A percentile compares a stretch with the other conserved stretches of the same genome.
These are phyloP conservation scores for Oeneis ivallda DNA, from an alignment of 2,888 invertebrate species.

Conservation along the genomic window DNA sequence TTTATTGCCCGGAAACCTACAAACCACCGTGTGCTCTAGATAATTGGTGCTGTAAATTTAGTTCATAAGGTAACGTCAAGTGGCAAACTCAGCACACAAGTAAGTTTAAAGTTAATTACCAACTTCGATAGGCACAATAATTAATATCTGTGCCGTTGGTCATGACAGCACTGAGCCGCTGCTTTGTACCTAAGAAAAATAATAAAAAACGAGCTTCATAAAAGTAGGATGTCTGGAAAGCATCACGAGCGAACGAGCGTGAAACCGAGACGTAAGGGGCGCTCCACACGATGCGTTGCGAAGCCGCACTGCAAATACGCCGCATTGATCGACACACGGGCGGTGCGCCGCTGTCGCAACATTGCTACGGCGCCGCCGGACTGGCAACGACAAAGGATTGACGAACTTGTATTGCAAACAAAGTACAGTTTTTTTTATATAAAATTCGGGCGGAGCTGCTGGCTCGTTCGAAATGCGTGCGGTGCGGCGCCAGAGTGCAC, in stretches of 20 bases:
- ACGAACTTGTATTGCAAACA: no score
- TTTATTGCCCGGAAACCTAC: conserved; percentile 42
- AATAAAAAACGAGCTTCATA: conserved; percentile 8
- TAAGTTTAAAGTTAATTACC: conserved; percentile 72
- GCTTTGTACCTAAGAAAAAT: conserved; percentile 24
- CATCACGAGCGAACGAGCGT: no score
- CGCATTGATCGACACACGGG: no score
- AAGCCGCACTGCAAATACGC: background rate
- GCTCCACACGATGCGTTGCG: background rate
- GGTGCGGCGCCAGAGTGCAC: no score
- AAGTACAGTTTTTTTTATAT: no score
- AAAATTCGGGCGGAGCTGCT: no score
- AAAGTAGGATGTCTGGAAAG: conserved; percentile 6
- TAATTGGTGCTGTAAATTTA: conserved; percentile 65
- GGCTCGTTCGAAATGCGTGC: no score
- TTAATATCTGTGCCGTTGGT: conserved; percentile 54
- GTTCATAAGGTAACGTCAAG: conserved; percentile 54
- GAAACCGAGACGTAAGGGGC: no score
- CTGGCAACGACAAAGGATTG: no score
- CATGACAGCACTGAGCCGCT: conserved; percentile 27
- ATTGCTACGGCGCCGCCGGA: no score
- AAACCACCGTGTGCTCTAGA: conserved; percentile 45
- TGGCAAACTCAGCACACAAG: conserved; percentile 66
- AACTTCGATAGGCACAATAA: conserved; percentile 62
- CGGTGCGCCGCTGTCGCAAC: no score